These are phyloP conservation scores for Lasioglossum malachurum DNA, from an alignment of 2,888 invertebrate species.

Conservation along the genomic window DNA sequence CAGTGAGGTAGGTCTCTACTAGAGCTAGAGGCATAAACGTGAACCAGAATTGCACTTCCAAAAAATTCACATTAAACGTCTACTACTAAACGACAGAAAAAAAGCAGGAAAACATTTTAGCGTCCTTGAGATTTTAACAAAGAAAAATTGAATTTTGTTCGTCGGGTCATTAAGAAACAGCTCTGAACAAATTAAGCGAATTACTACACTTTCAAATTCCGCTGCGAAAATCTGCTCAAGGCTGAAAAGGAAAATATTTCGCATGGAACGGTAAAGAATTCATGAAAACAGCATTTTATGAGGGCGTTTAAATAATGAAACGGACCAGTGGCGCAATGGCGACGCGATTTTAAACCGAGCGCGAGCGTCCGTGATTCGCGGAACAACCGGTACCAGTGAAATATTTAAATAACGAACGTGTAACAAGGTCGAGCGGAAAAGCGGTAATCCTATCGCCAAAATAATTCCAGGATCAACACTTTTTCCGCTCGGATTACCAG, in stretches of 20 bases:
- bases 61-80: background rate
- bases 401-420: background rate
- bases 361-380: background rate
- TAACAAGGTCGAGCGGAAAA: background rate
- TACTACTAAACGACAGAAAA: no score
- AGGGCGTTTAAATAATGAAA: background rate
- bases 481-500: background rate
- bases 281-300: background rate
- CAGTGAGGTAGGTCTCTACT: no score
- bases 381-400: background rate
- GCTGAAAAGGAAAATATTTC: background rate
- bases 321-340: background rate
- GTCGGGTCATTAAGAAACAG: background rate
- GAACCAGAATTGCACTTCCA: background rate
- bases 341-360: background rate
- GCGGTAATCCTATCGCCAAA: background rate
- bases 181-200: background rate
- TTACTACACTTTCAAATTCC: background rate
- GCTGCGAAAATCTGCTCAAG: background rate
- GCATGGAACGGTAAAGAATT: background rate
- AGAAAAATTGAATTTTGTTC: background rate
- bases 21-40: no score
- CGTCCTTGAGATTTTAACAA: background rate
- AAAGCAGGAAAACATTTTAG: background rate
- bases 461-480: conserved; percentile 7